Evolutionary conservation across 2,888 invertebrate species (phyloP).

Genomic region (Andrena camellia): DNA sequence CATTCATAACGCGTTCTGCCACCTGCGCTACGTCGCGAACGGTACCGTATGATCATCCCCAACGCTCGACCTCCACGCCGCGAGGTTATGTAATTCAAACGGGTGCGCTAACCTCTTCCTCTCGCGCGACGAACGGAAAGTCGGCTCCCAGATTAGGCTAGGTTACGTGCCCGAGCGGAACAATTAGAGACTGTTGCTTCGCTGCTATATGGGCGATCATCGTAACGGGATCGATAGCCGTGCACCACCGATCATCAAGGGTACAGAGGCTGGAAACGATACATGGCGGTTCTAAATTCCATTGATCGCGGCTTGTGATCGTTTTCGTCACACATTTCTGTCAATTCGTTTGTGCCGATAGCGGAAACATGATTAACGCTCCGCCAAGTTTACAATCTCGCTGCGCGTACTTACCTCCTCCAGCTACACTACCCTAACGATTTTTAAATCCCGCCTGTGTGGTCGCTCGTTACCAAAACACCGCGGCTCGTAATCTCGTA

Average conservation of each 20-base stretch:
- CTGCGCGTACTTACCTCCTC: too few relatives aligned
- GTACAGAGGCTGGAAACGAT: not conserved
- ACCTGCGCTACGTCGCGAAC: constrained; percentile 60
- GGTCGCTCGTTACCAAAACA: too few relatives aligned
- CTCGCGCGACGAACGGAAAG: constrained; percentile 52
- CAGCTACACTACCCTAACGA: not conserved
- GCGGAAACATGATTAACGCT: too few relatives aligned
- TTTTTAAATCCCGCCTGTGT: not conserved
- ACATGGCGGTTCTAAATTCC: not conserved
- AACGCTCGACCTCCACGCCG: constrained; percentile 49
- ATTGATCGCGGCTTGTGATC: too few relatives aligned
- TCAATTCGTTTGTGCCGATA: too few relatives aligned
- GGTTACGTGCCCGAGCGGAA: constrained; percentile 66
- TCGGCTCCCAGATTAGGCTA: constrained; percentile 52
- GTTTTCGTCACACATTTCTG: too few relatives aligned
- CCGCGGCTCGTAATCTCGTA: not conserved
- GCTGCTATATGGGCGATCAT: constrained; percentile 42
- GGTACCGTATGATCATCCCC: constrained; percentile 70
- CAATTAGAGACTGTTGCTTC: constrained; percentile 75
- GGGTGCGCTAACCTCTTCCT: constrained; percentile 72
- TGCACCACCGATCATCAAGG: constrained; percentile 26
- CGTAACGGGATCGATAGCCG: constrained; percentile 66
- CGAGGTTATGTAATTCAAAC: constrained; percentile 71
- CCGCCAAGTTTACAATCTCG: too few relatives aligned
- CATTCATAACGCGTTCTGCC: constrained; percentile 61